These are phyloP conservation scores for Lasiurus cinereus DNA, from an alignment of 2,113 vertebrate genomes.

Conservation along the genomic window DNA sequence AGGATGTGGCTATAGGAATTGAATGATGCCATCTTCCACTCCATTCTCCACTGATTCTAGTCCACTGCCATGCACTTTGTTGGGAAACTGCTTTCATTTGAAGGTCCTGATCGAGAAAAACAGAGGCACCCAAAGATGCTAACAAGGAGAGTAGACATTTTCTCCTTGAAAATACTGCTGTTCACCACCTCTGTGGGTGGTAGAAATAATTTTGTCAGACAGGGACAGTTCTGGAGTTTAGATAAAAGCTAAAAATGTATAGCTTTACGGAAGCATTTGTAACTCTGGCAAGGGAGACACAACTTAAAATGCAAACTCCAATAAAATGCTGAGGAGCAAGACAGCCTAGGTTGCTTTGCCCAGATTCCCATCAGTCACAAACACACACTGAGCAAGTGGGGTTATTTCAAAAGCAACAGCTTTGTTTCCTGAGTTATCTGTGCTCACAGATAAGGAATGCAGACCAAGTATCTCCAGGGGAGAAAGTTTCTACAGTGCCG, in stretches of 20 bases:
- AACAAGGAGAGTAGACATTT: neutral
- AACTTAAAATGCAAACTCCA: constrained; percentile 29
- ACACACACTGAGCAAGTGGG: neutral
- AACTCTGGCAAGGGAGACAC: neutral
- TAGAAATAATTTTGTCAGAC: neutral
- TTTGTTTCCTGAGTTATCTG: neutral
- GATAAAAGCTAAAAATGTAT: neutral
- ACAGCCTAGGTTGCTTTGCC: neutral
- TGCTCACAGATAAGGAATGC: neutral
- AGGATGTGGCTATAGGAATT: neutral
- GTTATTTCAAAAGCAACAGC: constrained; percentile 16
- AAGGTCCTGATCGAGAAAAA: constrained; percentile 2
- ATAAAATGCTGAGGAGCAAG: constrained; percentile 32
- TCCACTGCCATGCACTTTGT: neutral
- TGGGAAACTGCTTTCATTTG: neutral
- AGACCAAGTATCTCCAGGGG: neutral
- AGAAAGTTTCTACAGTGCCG: neutral
- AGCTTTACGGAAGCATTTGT: constrained; percentile 44
- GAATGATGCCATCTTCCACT: neutral
- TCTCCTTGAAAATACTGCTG: neutral
- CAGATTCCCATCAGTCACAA: neutral
- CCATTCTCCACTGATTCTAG: neutral
- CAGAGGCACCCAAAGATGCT: neutral
- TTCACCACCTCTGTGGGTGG: neutral
- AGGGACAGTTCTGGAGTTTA: constrained; percentile 8